Conservation (phyloP, 2,113 vertebrate genomes). For the Laterallus jamaicensis region DNA sequence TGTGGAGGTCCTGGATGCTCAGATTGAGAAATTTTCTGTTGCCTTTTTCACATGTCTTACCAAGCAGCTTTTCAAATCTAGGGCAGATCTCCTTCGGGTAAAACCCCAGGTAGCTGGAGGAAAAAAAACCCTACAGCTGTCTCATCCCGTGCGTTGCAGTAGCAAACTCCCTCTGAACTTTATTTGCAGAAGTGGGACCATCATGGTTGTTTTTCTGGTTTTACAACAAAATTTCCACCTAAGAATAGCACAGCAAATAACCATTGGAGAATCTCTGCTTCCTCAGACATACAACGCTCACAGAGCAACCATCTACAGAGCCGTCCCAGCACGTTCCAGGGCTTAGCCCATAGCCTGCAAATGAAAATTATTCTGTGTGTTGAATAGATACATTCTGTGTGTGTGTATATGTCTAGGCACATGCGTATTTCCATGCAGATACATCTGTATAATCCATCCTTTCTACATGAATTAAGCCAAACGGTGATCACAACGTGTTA, state of each 20-base stretch:
- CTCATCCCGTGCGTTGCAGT: not conserved
- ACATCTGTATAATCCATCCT: not conserved
- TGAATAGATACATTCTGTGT: not conserved
- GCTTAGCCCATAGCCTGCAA: not conserved
- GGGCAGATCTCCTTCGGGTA: not conserved
- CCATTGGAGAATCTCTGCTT: not conserved
- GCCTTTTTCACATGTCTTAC: not conserved
- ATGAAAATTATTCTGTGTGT: not conserved
- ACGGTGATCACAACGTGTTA: conserved; percentile 41
- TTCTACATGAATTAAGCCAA: conserved; percentile 38
- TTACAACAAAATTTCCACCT: not conserved
- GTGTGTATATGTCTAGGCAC: not conserved
- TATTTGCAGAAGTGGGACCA: not conserved
- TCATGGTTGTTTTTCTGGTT: not conserved
- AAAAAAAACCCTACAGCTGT: not conserved
- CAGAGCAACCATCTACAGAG: not conserved
- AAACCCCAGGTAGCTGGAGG: not conserved
- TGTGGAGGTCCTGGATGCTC: not conserved
- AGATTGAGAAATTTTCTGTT: not conserved
- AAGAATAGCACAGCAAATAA: not conserved
- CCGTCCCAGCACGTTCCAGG: not conserved
- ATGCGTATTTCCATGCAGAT: not conserved
- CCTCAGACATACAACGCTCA: not conserved
- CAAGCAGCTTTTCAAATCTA: not conserved
- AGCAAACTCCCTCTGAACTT: not conserved